Conservation (phyloP, 2,888 invertebrate species). For the Drosophila macrospina region DNA sequence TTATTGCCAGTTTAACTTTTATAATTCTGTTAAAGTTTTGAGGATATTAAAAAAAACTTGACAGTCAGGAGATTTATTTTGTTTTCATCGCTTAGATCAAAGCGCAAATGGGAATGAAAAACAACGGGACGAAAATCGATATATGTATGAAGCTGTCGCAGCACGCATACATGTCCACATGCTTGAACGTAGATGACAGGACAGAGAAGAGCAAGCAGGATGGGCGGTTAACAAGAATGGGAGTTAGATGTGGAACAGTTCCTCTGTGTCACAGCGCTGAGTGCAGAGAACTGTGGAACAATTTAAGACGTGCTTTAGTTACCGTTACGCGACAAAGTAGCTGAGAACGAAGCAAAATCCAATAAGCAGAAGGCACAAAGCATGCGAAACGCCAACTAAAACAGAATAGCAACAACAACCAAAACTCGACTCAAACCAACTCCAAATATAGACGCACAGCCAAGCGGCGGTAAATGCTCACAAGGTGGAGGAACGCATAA, state of each 20-base stretch:
- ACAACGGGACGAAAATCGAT: conserved; percentile 66
- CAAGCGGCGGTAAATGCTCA: conserved; percentile 67
- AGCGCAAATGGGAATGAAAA: conserved; percentile 54
- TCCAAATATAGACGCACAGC: conserved; percentile 69
- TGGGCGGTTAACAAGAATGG: conserved; percentile 11
- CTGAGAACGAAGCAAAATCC: conserved; percentile 52
- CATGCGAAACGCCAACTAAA: conserved; percentile 57
- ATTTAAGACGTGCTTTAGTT: conserved; percentile 61
- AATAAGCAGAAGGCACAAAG: conserved; percentile 55
- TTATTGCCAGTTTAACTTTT: not conserved
- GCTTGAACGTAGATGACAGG: conserved; percentile 2
- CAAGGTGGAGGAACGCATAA: conserved; percentile 44
- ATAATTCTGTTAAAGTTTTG: not conserved
- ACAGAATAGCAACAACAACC: not conserved
- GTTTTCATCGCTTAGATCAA: conserved; percentile 63
- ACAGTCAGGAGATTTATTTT: conserved; percentile 49
- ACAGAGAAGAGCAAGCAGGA: not conserved
- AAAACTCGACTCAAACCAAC: conserved; percentile 56
- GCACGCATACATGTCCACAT: conserved; percentile 47
- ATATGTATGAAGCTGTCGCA: conserved; percentile 58
- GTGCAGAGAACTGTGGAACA: conserved; percentile 12
- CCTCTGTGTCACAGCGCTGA: conserved; percentile 58
- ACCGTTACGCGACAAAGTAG: conserved; percentile 49
- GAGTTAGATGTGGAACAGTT: conserved; percentile 58
- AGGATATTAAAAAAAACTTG: conserved; percentile 19